Base-by-base conservation (phyloP, 2,888 invertebrate genomes). In the Xiphydria camelus region DNA sequence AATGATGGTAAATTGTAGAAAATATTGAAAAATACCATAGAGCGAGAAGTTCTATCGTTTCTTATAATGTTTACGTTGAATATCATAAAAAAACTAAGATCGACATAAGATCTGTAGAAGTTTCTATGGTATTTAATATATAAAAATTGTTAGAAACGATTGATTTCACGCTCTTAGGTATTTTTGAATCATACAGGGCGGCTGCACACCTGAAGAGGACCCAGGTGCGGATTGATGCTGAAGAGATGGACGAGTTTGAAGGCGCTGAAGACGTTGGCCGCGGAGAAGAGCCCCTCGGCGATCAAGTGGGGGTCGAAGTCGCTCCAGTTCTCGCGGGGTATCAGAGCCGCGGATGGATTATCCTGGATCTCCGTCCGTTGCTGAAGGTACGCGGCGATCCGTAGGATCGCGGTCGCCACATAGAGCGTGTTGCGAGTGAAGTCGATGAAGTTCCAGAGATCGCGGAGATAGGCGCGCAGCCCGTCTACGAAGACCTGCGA, bases 371-470 rank as follows among this genome's bases (percentile, higher is more conserved):
- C 89, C 0, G 81, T 73, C 2, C 73, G 73, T 73, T 91, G 91
- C 65, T 91, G 88, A 26, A 88, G 73, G 64, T 88, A 92, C 0
- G 92, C 91, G 0, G 85, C 84, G 3, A 82, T 68, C 36, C 87
- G 78, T 4, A 92, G 76, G 19, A 88, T 67, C 21, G 83, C 81
- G 5, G 90, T 90, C 3, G 83, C 80, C 29, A 89, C 82, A 75
- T 96, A 97, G 2, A 96, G 79, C 1, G 86, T 85, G 76, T 96
- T 96, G 31, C 94, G 84, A 4, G 89, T 88, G 70, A 95, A 95
- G 78, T 97, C 96, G 40, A 97, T 91, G 67, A 95, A 91, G 76
- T 97, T 97, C 96, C 96, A 97, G 83, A 96, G 85, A 73, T 97
- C 93, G 20, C 91, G 82, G 19, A 94, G 80, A 68, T 96, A 97